Base-by-base conservation (phyloP, 1,140 invertebrate genomes). In the Drosophila repletoides region DNA sequence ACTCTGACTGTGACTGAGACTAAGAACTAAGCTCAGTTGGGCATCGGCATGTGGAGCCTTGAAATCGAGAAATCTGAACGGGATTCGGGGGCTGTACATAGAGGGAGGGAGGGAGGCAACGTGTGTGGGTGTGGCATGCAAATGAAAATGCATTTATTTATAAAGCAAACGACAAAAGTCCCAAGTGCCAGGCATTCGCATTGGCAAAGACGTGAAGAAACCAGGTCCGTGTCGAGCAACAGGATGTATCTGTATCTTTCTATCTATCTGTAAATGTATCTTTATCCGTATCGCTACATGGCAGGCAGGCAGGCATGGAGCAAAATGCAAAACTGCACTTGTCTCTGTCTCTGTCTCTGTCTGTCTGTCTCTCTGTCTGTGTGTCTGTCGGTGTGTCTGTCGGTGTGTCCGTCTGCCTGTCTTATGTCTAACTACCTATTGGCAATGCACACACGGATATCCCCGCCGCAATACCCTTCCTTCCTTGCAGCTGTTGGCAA, bases 61-160 rank as follows among this genome's bases (percentile, higher is more conserved):
- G 38, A 65, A 73, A 51, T 63, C 66, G 65, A 74, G 73, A 83
- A 83, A 83, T 83, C 77, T 74, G 28, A 10, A 26, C 14, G 55
- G n/a, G 14, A 38, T 7, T 31, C 36, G 43, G 7, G 19, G 12
- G 1, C 9, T 1, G 9, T 7, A n/a, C n/a, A n/a, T n/a, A n/a
- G n/a, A n/a, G n/a, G n/a, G 21, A 17, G 5, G 10, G 21, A 10
- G 17, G n/a, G 10, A 9, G 15, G 10, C 2, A 17, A n/a, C 5
- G 24, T 38, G 31, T 31, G 36, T 49, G 60, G 46, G 43, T n/a
- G 60, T 71, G 63, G 55, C 53, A 76, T 68, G 60, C 66, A 80
- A 86, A 80, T 72, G 72, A 76, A 76, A 84, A 80, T 86, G 75
- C 72, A 84, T 84, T 76, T 84, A 84, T 76, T 86, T 84, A 75